Base-by-base conservation (phyloP, 2,888 invertebrate genomes). In the Neoscelio sp. region DNA sequence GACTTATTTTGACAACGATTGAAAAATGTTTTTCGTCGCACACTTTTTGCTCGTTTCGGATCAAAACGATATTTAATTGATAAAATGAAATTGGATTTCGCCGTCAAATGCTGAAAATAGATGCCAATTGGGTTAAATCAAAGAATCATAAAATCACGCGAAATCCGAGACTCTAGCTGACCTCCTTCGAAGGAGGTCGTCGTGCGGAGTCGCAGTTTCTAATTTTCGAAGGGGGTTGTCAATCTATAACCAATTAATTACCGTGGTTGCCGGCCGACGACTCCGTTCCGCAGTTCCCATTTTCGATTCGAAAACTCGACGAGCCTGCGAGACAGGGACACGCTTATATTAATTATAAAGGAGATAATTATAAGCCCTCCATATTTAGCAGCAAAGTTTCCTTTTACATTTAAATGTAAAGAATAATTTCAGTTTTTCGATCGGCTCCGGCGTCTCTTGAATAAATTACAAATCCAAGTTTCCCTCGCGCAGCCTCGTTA, bases 181-280 rank as follows among this genome's bases (percentile, higher is more conserved):
- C n/a, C n/a, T n/a, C n/a, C n/a, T n/a, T n/a, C n/a, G 7, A 8
- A 28, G 33, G n/a, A 33, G 12, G 33, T 12, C 28, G 12, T 15
- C 13, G 28, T n/a, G 26, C 12, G 20, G 58, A 42, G 17, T 42
- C 46, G 20, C 5, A 44, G 44, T 18, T 44, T 46, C 60, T 33
- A 60, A 60, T 60, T 46, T n/a, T n/a, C n/a, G n/a, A n/a, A n/a
- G 46, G 10, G 10, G 46, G 33, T 10, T 12, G n/a, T 28, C 13
- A 48, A 48, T 48, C 48, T 48, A 48, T 48, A 48, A 48, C 15
- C 48, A 48, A 48, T 48, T 48, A 48, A 48, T 48, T 48, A 48
- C 48, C 28, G 48, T 2, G 48, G 28, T 48, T 15, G 48, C 46
- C 23, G 18, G 20, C n/a, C n/a, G n/a, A n/a, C n/a, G n/a, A n/a